Evolutionary conservation across 2,113 vertebrate genomes (phyloP), one percentile per base, ranked within the genome.

Genomic region (Columba janthina): DNA sequence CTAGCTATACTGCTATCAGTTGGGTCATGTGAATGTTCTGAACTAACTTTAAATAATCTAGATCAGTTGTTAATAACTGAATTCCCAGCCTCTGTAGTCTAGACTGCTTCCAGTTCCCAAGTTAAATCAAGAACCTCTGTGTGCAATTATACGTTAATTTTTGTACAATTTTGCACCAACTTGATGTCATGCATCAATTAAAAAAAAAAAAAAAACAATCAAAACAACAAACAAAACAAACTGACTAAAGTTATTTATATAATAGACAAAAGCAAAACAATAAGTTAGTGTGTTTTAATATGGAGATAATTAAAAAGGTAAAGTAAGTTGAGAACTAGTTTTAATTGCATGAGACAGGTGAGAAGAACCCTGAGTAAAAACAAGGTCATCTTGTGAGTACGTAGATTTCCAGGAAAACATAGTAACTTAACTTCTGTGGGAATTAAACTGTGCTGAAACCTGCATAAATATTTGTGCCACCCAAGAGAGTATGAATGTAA

Each of bases 401-500:
- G 91, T 51, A 62, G 90, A 67, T 80, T 92, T 93, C 64, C 76
- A 82, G 88, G 90, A 96, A 84, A 84, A 65, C 36, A 64, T 22
- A 67, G 24, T 73, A 77, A 70, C 74, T 85, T 67, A 40, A 77
- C 34, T 73, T 81, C 66, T 62, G 61, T 88, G 86, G 89, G 75
- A 94, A 64, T 73, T 87, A 83, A 95, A 90, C 58, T 91, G 17
- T 86, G 19, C 88, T 72, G 90, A 97, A 97, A 97, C 96, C 96
- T 97, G 87, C 90, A 93, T 88, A 97, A 97, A 97, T 94, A 95
- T 94, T 82, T 93, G 84, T 93, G 93, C 50, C 91, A 96, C 88
- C 66, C 36, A 93, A 85, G 89, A 92, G 84, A 83, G 40, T 69
- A 70, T 95, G 87, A 94, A 62, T 93, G 51, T 85, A 91, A 71